phyloP scores from a whole-genome alignment of 1,140 invertebrate species.

The Zophobas morio region DNA sequence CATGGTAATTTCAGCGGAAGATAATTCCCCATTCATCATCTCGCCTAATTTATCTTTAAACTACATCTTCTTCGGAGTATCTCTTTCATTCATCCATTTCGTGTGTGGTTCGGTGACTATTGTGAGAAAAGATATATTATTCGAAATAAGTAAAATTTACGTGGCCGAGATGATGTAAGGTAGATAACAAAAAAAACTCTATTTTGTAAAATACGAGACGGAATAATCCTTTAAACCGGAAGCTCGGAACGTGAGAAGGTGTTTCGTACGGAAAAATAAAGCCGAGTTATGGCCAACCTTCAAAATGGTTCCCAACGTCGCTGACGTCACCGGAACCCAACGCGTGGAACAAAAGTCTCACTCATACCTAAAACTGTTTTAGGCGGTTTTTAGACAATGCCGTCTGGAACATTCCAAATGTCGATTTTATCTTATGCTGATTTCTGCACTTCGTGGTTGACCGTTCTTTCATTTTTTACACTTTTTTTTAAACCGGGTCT shows the following conservation, averaged over 20 bases:
- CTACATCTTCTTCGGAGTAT: constrained; percentile 27
- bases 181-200: constrained; percentile 57
- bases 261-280: constrained; percentile 16
- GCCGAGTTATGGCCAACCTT: constrained; percentile 20
- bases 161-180: constrained; percentile 60
- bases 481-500: no score
- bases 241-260: constrained; percentile 59
- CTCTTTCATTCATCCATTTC: constrained; percentile 36
- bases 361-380: no score
- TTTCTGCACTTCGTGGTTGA: no score
- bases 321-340: constrained; percentile 1
- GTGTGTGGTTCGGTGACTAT: constrained; percentile 43
- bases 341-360: no score
- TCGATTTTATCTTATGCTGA: no score
- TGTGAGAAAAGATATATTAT: constrained; percentile 59
- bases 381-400: no score
- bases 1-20: constrained; percentile 22
- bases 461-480: no score
- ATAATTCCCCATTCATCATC: constrained; percentile 40
- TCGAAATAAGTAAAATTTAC: constrained; percentile 55
- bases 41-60: constrained; percentile 26
- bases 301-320: constrained; percentile 1
- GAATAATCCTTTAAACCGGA: constrained; percentile 62
- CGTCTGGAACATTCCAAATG: no score
- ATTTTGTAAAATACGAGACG: constrained; percentile 58